These are phyloP conservation scores for Muraenolepis orangiensis DNA, from an alignment of 2,797 vertebrate species.

Conservation along the genomic window DNA sequence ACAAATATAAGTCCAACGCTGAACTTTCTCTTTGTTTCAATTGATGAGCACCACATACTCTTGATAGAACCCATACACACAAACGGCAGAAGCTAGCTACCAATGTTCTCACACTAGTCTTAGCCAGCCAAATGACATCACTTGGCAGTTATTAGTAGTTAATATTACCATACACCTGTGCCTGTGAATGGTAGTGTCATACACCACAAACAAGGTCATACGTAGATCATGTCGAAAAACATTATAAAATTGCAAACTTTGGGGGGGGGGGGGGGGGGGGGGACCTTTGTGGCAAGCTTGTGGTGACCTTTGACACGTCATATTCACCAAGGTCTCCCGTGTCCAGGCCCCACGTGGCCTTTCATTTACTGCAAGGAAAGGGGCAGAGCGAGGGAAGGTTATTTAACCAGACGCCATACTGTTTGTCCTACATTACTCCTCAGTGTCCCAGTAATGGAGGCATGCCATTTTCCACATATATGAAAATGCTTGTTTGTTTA, in stretches of 20 bases:
- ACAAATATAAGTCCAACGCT: not conserved
- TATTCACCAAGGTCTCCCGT: not conserved
- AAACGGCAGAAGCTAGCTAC: not conserved
- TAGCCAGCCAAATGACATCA: not conserved
- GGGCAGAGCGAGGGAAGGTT: not conserved
- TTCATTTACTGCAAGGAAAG: not conserved
- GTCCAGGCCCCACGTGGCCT: slow-evolving; percentile 11
- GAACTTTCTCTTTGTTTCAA: not conserved
- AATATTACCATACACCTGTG: not conserved
- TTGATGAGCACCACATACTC: not conserved
- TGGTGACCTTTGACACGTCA: not conserved
- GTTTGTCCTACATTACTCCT: not conserved
- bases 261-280: not conserved
- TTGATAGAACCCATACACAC: not conserved
- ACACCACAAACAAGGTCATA: not conserved
- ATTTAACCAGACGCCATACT: not conserved
- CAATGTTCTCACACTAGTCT: not conserved
- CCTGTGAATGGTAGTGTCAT: not conserved
- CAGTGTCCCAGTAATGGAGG: not conserved
- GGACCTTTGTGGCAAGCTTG: not conserved
- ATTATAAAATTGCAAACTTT: not conserved
- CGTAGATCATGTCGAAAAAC: not conserved
- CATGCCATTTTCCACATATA: not conserved
- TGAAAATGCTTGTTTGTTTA: no score
- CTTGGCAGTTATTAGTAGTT: not conserved